Conservation (phyloP, 2,888 invertebrate genomes). For the Gnatocerus cornutus region DNA sequence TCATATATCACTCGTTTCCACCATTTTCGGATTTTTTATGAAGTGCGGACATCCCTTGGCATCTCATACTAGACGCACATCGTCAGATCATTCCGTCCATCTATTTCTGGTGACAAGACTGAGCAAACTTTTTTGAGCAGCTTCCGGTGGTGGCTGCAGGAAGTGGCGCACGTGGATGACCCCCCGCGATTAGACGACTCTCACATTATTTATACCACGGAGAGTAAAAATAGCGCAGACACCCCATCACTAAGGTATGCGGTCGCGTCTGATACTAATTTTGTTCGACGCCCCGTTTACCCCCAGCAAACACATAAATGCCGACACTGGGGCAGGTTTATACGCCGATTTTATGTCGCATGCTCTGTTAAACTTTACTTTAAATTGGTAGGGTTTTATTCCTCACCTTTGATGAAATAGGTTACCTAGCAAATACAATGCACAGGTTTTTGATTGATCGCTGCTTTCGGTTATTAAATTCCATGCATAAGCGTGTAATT, state of each 20-base stretch:
- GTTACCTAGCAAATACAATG: not conserved
- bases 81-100: conserved; percentile 26
- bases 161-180: conserved; percentile 53
- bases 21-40: conserved; percentile 8
- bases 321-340: conserved; percentile 29
- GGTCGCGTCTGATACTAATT: conserved; percentile 46
- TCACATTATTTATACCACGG: conserved; percentile 44
- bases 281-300: conserved; percentile 45
- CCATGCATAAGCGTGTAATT: too few relatives aligned
- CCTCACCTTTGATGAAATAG: not conserved
- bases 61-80: conserved; percentile 20
- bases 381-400: not conserved
- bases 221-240: conserved; percentile 49
- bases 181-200: conserved; percentile 50
- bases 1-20: not conserved
- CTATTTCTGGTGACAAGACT: conserved; percentile 44
- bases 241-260: conserved; percentile 52
- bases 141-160: conserved; percentile 52
- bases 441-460: not conserved
- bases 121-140: conserved; percentile 45
- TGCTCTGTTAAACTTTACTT: conserved; percentile 14
- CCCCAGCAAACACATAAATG: conserved; percentile 49
- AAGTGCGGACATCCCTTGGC: not conserved
- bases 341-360: conserved; percentile 13
- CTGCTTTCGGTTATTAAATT: too few relatives aligned